Evolutionary conservation across 2,888 invertebrate species (phyloP), one percentile per base, ranked within the genome.

Genomic region (Ornithoptera alexandrae): DNA sequence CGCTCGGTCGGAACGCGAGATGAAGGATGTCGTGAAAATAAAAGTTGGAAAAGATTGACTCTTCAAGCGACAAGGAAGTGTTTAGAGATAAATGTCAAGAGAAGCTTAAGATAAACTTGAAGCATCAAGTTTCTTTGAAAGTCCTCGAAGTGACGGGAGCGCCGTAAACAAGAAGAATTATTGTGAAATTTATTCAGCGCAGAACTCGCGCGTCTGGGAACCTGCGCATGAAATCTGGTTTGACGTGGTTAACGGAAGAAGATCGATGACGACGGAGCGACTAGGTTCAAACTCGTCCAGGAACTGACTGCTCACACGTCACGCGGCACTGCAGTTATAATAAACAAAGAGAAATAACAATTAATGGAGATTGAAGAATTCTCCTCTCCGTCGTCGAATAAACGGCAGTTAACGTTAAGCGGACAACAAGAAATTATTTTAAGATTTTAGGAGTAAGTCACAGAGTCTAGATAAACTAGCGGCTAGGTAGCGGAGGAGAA

Each of bases 401-500:
- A 36, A 36, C 8, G 10, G 1, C 39, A 39, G 39, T 39, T 8
- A 39, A 39, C 39, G 1, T 39, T 39, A 39, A 39, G 6, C 8
- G 12, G 1, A 58, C 6, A 10, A 20, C 22, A 58, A 22, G 12
- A 58, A 22, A 22, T 22, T 60, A 30, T 30, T 30, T 5, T 30
- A 17, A 36, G 60, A 61, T 65, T 65, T 62, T 65, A 62, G 56
- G 22, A 64, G 62, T 65, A 69, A 58, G 42, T 58, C 65, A 57
- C 56, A 60, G 61, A 60, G 61, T 62, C 61, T 18, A 62, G 12
- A 42, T 56, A 46, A 56, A 68, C 63, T 56, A 65, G 67, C 70
- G 50, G 57, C 74, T 72, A 75, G 73, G 77, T 72, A 72, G 74
- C 74, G 17, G 74, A 77, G 67, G 71, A 22, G 22, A 22, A 22